Conservation (phyloP, 2,113 vertebrate species). For the Labrus mixtus region DNA sequence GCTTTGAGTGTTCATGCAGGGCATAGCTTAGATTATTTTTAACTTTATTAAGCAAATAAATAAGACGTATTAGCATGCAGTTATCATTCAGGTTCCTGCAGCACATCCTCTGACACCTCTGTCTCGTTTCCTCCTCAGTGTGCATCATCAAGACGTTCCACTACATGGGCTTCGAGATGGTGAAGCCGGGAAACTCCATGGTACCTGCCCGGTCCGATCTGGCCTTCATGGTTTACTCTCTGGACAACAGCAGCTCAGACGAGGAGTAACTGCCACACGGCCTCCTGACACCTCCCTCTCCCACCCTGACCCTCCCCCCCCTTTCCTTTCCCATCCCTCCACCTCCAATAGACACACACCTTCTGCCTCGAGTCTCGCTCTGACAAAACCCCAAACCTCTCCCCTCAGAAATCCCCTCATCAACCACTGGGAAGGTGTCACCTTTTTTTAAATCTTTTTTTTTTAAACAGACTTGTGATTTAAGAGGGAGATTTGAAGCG, state of each 20-base stretch:
- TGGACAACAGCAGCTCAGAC: slow-evolving; percentile 94
- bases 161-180: slow-evolving; percentile 97
- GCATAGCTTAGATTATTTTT: no score
- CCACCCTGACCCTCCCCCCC: not conserved
- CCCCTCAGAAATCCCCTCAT: not conserved
- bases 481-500: slow-evolving; percentile 2
- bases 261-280: slow-evolving; percentile 86
- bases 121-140: slow-evolving; percentile 79
- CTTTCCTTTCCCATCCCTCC: not conserved
- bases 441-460: slow-evolving; percentile 6
- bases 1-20: no score
- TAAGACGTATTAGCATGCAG: no score
- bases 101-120: not conserved
- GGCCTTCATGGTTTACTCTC: slow-evolving; percentile 96
- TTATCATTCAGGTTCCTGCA: no score
- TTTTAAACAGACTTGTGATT: slow-evolving; percentile 21
- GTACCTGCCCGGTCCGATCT: slow-evolving; percentile 91
- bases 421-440: slow-evolving; percentile 28
- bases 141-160: slow-evolving; percentile 96
- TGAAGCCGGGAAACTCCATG: slow-evolving; percentile 92
- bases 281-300: slow-evolving; percentile 15
- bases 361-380: not conserved
- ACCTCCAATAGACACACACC: not conserved
- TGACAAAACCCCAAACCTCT: slow-evolving; percentile 4
- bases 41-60: no score